phyloP scores from a whole-genome alignment of 2,113 vertebrate genomes.

The Dolichallabes microphthalmus region DNA sequence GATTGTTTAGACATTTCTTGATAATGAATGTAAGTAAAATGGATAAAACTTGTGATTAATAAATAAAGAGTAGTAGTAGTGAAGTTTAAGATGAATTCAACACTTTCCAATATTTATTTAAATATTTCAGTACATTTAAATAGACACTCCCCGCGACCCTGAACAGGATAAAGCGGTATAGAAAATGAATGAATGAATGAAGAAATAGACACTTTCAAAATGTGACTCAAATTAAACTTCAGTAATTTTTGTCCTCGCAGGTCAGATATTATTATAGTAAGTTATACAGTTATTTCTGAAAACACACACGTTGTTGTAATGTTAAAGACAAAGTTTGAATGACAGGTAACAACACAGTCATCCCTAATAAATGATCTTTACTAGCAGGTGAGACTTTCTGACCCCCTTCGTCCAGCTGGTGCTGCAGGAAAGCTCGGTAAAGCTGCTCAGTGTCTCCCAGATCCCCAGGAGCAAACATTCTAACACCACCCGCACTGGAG shows the following conservation, averaged over 20 bases:
- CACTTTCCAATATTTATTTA: neutral
- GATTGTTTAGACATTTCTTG: neutral
- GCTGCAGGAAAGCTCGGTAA: constrained; percentile 81
- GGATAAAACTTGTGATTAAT: too few species aligned
- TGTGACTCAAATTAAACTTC: neutral
- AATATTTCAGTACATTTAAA: neutral
- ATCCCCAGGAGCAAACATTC: constrained; percentile 58
- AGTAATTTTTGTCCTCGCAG: neutral
- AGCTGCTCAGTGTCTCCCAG: constrained; percentile 81
- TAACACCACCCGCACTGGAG: neutral
- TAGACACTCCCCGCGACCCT: too few species aligned
- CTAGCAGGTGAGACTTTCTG: constrained; percentile 36
- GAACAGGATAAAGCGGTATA: too few species aligned
- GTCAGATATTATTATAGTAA: neutral
- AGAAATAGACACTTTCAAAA: neutral
- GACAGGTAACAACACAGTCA: neutral
- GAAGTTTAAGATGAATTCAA: too few species aligned
- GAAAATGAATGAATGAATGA: too few species aligned
- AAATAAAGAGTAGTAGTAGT: too few species aligned
- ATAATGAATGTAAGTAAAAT: too few species aligned
- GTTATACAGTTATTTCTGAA: neutral
- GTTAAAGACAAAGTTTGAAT: neutral
- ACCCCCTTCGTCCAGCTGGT: constrained; percentile 70
- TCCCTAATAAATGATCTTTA: too few species aligned
- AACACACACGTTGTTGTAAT: neutral